Conservation (phyloP, 2,797 vertebrate species). For the Loriculus beryllinus region DNA sequence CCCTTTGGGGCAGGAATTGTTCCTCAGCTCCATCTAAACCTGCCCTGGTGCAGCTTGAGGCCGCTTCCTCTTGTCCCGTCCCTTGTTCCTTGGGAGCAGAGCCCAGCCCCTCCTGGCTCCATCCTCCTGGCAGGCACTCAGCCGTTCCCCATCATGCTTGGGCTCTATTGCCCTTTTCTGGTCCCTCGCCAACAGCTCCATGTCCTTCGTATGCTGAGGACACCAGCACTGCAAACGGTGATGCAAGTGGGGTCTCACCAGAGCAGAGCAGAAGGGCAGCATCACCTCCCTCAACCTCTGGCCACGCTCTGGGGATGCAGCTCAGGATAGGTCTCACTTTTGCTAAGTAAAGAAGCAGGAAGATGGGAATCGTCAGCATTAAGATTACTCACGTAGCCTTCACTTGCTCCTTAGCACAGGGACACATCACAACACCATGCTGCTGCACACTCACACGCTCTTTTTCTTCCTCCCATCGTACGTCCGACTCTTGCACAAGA, state of each 20-base stretch:
- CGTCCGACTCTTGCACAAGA: not conserved
- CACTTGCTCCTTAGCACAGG: not conserved
- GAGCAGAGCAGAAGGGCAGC: not conserved
- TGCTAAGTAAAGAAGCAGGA: not conserved
- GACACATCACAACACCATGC: not conserved
- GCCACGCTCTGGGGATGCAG: not conserved
- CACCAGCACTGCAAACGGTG: not conserved
- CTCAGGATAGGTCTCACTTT: not conserved
- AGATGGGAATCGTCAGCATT: not conserved
- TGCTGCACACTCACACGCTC: not conserved
- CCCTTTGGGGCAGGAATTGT: too few species aligned
- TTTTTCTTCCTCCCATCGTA: not conserved
- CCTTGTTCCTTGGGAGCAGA: too few species aligned
- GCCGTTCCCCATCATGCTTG: not conserved
- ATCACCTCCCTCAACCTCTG: not conserved
- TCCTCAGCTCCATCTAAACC: too few species aligned
- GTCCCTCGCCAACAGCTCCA: not conserved
- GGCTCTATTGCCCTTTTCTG: not conserved
- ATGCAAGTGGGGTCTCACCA: not conserved
- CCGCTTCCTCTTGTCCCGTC: too few species aligned
- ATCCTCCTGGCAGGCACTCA: too few species aligned
- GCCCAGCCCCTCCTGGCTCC: too few species aligned
- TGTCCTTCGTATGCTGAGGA: not conserved
- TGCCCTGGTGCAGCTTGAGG: too few species aligned
- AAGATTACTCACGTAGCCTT: not conserved